Evolutionary conservation across 2,797 vertebrate species (phyloP).

Genomic region (Enteromius afrohamiltoni): DNA sequence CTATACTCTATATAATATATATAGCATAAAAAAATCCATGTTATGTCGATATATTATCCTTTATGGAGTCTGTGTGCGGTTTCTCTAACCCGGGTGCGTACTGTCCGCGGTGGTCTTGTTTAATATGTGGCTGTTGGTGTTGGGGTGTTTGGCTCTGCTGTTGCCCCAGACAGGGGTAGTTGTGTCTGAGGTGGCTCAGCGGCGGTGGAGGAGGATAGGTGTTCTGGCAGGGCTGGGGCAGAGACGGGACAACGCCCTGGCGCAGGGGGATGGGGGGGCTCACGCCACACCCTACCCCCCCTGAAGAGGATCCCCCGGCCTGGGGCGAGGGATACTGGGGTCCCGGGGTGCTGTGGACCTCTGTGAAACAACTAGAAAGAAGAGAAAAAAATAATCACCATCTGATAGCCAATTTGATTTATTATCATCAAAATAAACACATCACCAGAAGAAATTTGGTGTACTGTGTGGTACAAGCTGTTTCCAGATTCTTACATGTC

Average conservation of each 20-base stretch:
- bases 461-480: conserved; percentile 22
- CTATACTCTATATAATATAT: too few relatives aligned
- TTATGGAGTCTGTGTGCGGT: background rate
- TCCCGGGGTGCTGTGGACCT: conserved; percentile 80
- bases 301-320: conserved; percentile 83
- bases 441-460: conserved; percentile 62
- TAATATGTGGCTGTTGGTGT: conserved; percentile 78
- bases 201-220: conserved; percentile 80
- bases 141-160: conserved; percentile 73
- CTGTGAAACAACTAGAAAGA: conserved; percentile 80
- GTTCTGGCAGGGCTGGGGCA: conserved; percentile 75
- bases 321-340: conserved; percentile 85
- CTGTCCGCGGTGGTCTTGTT: conserved; percentile 91
- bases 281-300: conserved; percentile 80
- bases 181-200: conserved; percentile 84
- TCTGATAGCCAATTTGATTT: background rate
- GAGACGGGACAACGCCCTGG: conserved; percentile 72
- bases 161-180: conserved; percentile 83
- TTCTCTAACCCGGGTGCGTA: conserved; percentile 85
- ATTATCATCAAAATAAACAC: conserved; percentile 39
- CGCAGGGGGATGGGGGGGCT: conserved; percentile 80
- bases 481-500: conserved; percentile 88
- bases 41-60: conserved; percentile 25
- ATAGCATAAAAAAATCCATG: background rate
- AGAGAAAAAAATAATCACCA: conserved; percentile 27